Conservation (phyloP, 1,140 invertebrate species). For the Drosophila mayri region DNA sequence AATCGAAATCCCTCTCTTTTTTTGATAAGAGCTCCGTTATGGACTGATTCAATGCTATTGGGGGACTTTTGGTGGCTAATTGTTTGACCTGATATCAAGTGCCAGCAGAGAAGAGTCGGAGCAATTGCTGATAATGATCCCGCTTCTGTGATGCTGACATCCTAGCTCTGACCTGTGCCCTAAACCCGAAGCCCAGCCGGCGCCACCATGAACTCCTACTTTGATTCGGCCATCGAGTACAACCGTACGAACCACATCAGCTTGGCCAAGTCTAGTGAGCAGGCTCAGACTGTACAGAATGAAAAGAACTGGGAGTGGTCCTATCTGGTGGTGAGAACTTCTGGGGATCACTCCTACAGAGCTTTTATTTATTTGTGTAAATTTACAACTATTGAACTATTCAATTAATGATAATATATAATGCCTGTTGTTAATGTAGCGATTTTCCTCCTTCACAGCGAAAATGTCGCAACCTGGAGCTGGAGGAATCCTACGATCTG, state of each 20-base stretch:
- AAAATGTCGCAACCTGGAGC: conserved; percentile 90
- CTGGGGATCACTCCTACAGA: not conserved
- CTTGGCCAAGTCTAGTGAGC: conserved; percentile 37
- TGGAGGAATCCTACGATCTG: conserved; percentile 90
- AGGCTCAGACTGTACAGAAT: conserved; percentile 57
- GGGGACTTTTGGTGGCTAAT: conserved; percentile 35
- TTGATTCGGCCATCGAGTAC: conserved; percentile 67
- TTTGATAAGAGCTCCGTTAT: conserved; percentile 28
- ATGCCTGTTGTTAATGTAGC: not conserved
- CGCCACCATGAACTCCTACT: conserved; percentile 67
- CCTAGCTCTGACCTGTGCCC: not conserved
- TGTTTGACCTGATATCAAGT: conserved; percentile 62
- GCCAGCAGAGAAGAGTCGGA: no score
- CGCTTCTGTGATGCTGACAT: conserved; percentile 15
- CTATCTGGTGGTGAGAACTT: conserved; percentile 86
- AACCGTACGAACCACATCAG: conserved; percentile 56
- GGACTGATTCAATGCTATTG: conserved; percentile 45
- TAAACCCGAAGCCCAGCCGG: not conserved
- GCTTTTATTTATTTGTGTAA: not conserved
- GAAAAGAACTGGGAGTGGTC: conserved; percentile 87
- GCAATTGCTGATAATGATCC: conserved; percentile 52
- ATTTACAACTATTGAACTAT: no score
- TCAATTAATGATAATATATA: not conserved
- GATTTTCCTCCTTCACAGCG: conserved; percentile 85
- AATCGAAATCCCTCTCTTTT: conserved; percentile 18